These are phyloP conservation scores for Aleiodes testaceus DNA, from an alignment of 2,888 invertebrate genomes.

Conservation along the genomic window DNA sequence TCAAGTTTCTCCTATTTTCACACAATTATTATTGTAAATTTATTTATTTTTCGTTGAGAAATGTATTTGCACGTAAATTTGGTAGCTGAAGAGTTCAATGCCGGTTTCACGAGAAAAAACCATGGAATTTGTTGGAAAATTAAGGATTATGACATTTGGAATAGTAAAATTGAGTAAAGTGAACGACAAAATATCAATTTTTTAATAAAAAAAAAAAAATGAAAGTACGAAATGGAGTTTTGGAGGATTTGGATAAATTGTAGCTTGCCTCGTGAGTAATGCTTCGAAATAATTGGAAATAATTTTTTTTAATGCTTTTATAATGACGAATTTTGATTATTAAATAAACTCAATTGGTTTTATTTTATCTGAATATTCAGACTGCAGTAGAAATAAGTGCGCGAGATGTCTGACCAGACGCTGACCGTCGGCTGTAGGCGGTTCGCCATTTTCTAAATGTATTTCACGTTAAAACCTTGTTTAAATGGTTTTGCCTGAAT, in stretches of 20 bases:
- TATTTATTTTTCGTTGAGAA: no score
- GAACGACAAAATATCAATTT: not conserved
- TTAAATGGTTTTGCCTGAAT: not conserved
- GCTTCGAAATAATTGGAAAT: not conserved
- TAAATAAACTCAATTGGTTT: not conserved
- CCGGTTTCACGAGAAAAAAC: not conserved
- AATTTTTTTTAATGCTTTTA: no score
- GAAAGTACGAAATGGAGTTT: not conserved
- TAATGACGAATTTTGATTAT: no score
- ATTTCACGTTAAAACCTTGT: not conserved
- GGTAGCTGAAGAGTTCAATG: not conserved
- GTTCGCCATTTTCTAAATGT: not conserved
- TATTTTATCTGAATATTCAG: not conserved
- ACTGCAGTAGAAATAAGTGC: not conserved
- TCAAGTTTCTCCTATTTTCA: not conserved
- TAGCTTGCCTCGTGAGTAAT: conserved; percentile 7
- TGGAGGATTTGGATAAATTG: not conserved
- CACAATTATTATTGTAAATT: not conserved
- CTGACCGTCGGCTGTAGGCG: not conserved
- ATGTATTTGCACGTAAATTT: not conserved
- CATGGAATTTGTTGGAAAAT: not conserved
- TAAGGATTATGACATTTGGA: not conserved
- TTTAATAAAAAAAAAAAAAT: not conserved
- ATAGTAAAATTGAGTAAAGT: not conserved
- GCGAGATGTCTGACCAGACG: not conserved